Conservation (phyloP, 2,888 invertebrate species). For the Lordiphosa fenestrarum region DNA sequence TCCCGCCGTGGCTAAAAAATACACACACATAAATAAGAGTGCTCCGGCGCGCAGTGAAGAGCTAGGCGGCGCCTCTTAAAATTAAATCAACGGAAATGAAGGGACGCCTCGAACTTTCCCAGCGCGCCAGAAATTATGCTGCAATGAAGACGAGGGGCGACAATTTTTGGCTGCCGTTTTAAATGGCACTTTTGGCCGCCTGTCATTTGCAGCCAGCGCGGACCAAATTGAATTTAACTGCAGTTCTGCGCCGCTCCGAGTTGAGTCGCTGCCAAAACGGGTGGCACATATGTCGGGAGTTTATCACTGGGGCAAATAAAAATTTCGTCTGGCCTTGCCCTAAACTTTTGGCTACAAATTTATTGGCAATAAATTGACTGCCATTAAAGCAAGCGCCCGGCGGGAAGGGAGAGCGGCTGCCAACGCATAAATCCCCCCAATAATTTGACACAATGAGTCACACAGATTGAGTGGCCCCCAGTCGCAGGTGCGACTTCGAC, state of each 20-base stretch:
- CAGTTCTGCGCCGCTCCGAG: constrained; percentile 41
- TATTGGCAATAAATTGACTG: constrained; percentile 74
- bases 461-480: constrained; percentile 64
- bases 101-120: constrained; percentile 54
- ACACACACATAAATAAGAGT: constrained; percentile 66
- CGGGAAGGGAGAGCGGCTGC: constrained; percentile 52
- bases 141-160: constrained; percentile 56
- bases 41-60: constrained; percentile 49
- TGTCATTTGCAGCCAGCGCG: constrained; percentile 67
- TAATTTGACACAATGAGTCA: constrained; percentile 76
- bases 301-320: constrained; percentile 70
- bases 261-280: constrained; percentile 64
- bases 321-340: constrained; percentile 63
- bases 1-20: constrained; percentile 32
- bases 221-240: constrained; percentile 73
- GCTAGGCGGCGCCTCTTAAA: constrained; percentile 69
- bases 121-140: constrained; percentile 69
- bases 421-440: constrained; percentile 74
- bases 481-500: constrained; percentile 69
- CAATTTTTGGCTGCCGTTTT: constrained; percentile 72
- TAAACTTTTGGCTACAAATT: constrained; percentile 76
- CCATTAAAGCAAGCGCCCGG: constrained; percentile 64
- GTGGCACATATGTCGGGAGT: constrained; percentile 68
- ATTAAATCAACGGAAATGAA: constrained; percentile 75
- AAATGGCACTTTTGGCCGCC: constrained; percentile 64